Percentiles rank a stretch among this genome's conserved stretches.
Conservation (phyloP, 1,140 invertebrate species). For the Drosophila oshimai region DNA sequence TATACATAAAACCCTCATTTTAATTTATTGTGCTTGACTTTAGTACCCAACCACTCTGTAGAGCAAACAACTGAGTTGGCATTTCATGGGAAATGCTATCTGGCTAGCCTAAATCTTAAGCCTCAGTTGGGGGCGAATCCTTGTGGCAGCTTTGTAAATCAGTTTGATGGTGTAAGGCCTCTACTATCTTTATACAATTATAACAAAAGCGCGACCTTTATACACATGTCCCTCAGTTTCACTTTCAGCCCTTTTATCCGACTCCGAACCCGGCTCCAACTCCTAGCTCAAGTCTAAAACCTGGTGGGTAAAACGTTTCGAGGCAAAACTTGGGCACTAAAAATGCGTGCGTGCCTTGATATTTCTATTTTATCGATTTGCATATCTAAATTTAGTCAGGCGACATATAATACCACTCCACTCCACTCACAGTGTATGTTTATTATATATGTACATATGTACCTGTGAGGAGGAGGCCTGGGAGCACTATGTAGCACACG, state of each 20-base stretch:
- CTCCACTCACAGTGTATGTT: constrained; percentile 18
- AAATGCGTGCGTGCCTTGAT: constrained; percentile 64
- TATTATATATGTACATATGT: constrained; percentile 14
- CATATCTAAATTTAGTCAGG: constrained; percentile 70
- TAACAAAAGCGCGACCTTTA: constrained; percentile 55
- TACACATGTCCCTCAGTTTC: constrained; percentile 19
- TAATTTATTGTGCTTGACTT: background rate
- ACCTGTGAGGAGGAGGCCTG: constrained; percentile 28
- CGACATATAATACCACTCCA: constrained; percentile 50
- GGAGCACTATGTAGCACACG: constrained; percentile 43
- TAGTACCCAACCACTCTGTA: background rate
- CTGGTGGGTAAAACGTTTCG: constrained; percentile 5
- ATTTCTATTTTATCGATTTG: constrained; percentile 66
- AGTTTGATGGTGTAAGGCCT: constrained; percentile 12
- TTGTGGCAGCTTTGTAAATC: constrained; percentile 27
- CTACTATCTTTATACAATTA: constrained; percentile 40
- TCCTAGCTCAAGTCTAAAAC: background rate
- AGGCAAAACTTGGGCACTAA: constrained; percentile 50
- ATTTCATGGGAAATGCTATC: constrained; percentile 32
- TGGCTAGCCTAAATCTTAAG: constrained; percentile 38
- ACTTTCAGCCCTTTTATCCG: background rate
- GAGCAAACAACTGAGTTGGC: constrained; percentile 33
- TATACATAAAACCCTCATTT: background rate
- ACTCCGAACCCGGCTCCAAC: background rate
- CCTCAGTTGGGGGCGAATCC: constrained; percentile 12